Base-by-base conservation (phyloP, 2,888 invertebrate genomes). In the Euclidia mi region DNA sequence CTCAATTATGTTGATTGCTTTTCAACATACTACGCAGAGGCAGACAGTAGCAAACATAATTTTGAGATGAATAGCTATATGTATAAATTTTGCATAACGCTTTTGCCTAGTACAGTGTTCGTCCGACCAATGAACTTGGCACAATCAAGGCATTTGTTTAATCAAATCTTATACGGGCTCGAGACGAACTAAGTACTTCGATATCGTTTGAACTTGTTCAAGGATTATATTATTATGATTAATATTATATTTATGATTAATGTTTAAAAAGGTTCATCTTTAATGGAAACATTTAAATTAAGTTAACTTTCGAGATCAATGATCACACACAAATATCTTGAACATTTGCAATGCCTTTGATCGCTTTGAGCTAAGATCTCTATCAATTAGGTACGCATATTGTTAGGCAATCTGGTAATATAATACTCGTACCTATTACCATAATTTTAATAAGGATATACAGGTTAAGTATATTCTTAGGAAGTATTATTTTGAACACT, bases 121-220 rank as follows among this genome's bases (percentile, higher is more conserved):
- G 4, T 29, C 3, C 15, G 34, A 45, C 32, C 52, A 58, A 28
- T 52, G 40, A 60, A 71, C 45, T 67, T 47, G 44, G 66, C 60
- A 45, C 55, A 60, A 71, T 71, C 45, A 55, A 41, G 53, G 44
- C 50, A 47, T 56, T 53, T 70, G 52, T 59, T 70, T 59, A 59
- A 74, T 74, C 56, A 59, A 58, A 56, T 59, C 35, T 53, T 56
- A 69, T 70, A 45, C 45, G 52, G 66, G 66, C 48, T 41, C 47
- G 37, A 47, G 34, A 45, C 11, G 48, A 40, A 59, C 52, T 29
- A 34, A 50, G 28, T 35, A 28, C 10, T 60, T 45, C 18, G 15
- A 37, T 46, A 56, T 51, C 58, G 55, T 68, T 70, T 70, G 74
- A 73, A 55, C 44, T 37, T 20, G 4, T 44, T 41, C 38, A 61